Evolutionary conservation across 2,888 invertebrate species (phyloP).

Genomic region (Mactromeris polynyma): DNA sequence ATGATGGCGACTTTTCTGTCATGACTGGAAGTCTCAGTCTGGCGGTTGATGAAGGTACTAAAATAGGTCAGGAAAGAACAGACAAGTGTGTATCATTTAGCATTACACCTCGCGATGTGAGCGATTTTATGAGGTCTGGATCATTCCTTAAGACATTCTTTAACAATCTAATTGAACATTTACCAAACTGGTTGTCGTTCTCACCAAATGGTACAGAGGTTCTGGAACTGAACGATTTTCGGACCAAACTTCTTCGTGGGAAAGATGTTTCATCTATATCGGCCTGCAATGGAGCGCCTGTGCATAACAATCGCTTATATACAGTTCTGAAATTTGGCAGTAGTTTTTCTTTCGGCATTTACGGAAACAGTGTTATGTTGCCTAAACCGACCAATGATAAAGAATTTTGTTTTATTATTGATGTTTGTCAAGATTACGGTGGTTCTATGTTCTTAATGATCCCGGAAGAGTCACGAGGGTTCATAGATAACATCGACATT

Average conservation of each 20-base stretch:
- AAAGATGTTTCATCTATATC: constrained; percentile 14
- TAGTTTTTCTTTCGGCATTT: constrained; percentile 44
- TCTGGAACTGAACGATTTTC: constrained; percentile 36
- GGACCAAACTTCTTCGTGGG: constrained; percentile 34
- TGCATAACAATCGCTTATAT: constrained; percentile 24
- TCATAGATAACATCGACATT: constrained; percentile 23
- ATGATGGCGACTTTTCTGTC: constrained; percentile 15
- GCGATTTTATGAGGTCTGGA: constrained; percentile 29
- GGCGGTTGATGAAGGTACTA: constrained; percentile 9
- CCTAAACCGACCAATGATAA: constrained; percentile 31
- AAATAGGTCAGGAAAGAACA: neutral
- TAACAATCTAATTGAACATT: neutral
- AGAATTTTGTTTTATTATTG: constrained; percentile 58
- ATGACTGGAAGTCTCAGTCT: constrained; percentile 16
- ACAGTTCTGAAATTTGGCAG: constrained; percentile 44
- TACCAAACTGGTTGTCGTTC: constrained; percentile 48
- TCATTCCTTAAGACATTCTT: constrained; percentile 45
- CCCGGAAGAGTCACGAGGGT: constrained; percentile 49
- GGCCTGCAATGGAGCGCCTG: constrained; percentile 47
- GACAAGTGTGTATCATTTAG: constrained; percentile 42
- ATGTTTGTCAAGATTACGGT: constrained; percentile 54
- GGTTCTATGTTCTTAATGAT: constrained; percentile 56
- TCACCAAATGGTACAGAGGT: constrained; percentile 1
- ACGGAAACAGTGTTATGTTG: constrained; percentile 35
- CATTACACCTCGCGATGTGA: constrained; percentile 39